Base-by-base conservation (phyloP, 2,113 vertebrate genomes). In the Poicephalus meyeri region DNA sequence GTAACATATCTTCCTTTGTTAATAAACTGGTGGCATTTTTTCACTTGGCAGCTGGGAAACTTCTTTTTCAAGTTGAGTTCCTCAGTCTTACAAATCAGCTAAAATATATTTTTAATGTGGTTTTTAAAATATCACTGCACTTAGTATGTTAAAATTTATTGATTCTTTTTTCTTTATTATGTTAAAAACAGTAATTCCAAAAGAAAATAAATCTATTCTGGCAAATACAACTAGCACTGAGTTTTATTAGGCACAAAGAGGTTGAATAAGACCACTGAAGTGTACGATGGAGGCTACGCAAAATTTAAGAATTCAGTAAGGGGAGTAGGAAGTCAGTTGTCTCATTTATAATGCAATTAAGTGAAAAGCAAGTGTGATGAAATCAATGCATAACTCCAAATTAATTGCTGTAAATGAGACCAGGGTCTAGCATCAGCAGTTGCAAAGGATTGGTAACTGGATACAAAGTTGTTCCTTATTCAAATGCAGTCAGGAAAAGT, bases 31-130 rank as follows among this genome's bases (percentile, higher is more conserved):
- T 31, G 8, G 12, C 24, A 15, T 29, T 80, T 80, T 91, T 80
- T 55, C 37, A 44, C 8, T 41, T 53, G 13, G 33, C 24, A 80
- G 53, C 19, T 74, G 33, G 89, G 47, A 86, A 74, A 47, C 8
- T 58, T 74, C 9, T 47, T 74, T 73, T 91, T 55, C 47, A 50
- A 85, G 11, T 68, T 49, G n/a, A 81, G 26, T 73, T 81, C 11
- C 25, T 15, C 1, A 55, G 17, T 31, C 46, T 74, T 56, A 60
- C 5, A 49, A 53, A 71, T 47, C 17, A 81, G 16, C 31, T 29
- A 31, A 74, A 86, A 78, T 16, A 5, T 5, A 73, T 46, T 60
- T 1, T 20, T 68, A 21, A 10, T 1, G 5, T 7, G 2, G 0
- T 0, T 0, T 68, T 90, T 19, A 65, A 83, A 83, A n/a, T 64